Evolutionary conservation across 2,888 invertebrate species (phyloP).

Genomic region (Sarcophaga carnaria): DNA sequence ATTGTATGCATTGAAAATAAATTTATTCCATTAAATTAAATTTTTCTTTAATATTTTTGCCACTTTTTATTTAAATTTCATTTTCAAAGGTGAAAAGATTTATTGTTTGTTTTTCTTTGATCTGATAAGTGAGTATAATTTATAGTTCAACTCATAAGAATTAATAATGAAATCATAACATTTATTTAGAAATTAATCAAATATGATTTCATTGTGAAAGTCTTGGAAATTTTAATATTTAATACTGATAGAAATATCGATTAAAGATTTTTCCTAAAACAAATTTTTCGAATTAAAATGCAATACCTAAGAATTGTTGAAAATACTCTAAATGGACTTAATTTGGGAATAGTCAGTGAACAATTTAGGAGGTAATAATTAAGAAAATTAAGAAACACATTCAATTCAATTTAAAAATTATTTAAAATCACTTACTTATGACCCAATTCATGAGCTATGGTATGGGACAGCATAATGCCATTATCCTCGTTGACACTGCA

Average conservation of each 20-base stretch:
- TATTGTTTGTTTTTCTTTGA: constrained; percentile 42
- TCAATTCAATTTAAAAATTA: neutral
- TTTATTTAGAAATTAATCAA: constrained; percentile 51
- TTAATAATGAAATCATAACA: constrained; percentile 18
- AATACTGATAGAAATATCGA: too few relatives aligned
- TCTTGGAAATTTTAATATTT: too few relatives aligned
- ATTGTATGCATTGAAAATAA: constrained; percentile 12
- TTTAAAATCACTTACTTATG: constrained; percentile 88
- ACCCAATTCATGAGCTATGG: constrained; percentile 94
- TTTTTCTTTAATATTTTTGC: neutral
- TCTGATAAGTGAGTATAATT: constrained; percentile 26
- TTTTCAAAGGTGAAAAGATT: constrained; percentile 11
- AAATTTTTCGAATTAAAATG: too few relatives aligned
- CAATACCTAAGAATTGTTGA: too few relatives aligned
- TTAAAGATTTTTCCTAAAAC: too few relatives aligned
- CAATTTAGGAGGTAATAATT: neutral
- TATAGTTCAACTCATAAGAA: constrained; percentile 31
- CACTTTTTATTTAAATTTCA: too few relatives aligned
- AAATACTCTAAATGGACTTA: too few relatives aligned
- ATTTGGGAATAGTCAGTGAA: too few relatives aligned
- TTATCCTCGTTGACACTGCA: constrained; percentile 96
- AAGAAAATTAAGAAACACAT: too few relatives aligned
- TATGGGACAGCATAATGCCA: constrained; percentile 93
- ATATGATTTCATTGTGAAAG: neutral
- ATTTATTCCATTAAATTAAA: constrained; percentile 16